Percentiles rank a stretch among this genome's conserved stretches.
Evolutionary conservation across 2,888 invertebrate genomes (phyloP).

Genomic region (Acanthacorydalis orientalis): DNA sequence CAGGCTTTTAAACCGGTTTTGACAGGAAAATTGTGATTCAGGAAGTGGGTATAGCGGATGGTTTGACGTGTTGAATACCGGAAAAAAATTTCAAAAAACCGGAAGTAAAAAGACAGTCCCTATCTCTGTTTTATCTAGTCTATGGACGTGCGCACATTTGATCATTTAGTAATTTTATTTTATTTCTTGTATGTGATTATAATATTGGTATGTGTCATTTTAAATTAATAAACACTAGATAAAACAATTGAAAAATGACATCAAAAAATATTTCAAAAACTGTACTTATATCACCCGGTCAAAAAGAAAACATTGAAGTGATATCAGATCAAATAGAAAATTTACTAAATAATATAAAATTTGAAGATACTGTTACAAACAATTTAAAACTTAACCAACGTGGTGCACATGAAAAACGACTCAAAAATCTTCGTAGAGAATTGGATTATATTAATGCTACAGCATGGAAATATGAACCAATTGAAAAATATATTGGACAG

Average conservation of each 20-base stretch:
- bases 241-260: not conserved
- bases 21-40: no score
- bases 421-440: slow-evolving; percentile 17
- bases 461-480: slow-evolving; percentile 18
- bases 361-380: slow-evolving; percentile 1
- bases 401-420: slow-evolving; percentile 17
- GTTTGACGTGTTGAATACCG: no score
- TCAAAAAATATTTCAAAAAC: slow-evolving; percentile 2
- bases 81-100: no score
- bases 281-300: slow-evolving; percentile 1
- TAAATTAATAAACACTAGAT: no score
- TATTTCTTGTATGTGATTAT: no score
- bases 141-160: no score
- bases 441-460: slow-evolving; percentile 17
- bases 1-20: no score
- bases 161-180: no score
- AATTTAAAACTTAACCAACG: slow-evolving; percentile 7
- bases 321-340: not conserved
- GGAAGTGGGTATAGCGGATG: no score
- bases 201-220: no score
- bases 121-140: no score
- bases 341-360: slow-evolving; percentile 1
- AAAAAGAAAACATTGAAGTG: slow-evolving; percentile 2
- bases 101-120: no score
- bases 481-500: slow-evolving; percentile 17